These are phyloP conservation scores for Lytechinus variegatus DNA, from an alignment of 35 echinoderm and acorn worm genomes.

Conservation along the genomic window DNA sequence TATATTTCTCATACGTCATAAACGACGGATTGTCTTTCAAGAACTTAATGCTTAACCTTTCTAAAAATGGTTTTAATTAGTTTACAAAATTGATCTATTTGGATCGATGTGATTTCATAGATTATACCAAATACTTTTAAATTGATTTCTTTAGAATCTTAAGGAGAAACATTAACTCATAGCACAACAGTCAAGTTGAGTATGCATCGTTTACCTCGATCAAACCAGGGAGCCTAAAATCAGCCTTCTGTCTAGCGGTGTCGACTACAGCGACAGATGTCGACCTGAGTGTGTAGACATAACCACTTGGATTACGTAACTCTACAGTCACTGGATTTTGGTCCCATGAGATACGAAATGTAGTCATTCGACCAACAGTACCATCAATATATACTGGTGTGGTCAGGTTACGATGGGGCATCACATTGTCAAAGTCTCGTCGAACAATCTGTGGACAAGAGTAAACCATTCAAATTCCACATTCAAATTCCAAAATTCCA, in stretches of 20 bases:
- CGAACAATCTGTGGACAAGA: background rate
- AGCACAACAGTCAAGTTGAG: no score
- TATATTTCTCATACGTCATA: no score
- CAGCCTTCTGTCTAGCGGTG: background rate
- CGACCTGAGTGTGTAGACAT: background rate
- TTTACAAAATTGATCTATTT: no score
- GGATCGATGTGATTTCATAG: no score
- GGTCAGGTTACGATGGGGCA: background rate
- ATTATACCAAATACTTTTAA: no score
- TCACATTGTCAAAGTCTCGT: background rate
- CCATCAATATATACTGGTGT: constrained; percentile 14
- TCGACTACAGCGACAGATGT: background rate
- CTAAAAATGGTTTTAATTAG: no score
- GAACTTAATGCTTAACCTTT: no score
- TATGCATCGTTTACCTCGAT: background rate
- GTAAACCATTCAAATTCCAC: no score
- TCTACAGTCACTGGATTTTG: background rate
- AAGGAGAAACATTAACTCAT: no score
- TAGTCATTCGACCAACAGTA: background rate
- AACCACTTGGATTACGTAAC: background rate
- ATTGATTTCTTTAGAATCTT: no score
- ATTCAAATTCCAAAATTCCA: no score
- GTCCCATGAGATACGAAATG: constrained; percentile 15
- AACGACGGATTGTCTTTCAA: no score
- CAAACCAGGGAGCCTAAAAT: constrained; percentile 1